phyloP scores from a whole-genome alignment of 2,113 vertebrate species.

The Callionymus lyra region DNA sequence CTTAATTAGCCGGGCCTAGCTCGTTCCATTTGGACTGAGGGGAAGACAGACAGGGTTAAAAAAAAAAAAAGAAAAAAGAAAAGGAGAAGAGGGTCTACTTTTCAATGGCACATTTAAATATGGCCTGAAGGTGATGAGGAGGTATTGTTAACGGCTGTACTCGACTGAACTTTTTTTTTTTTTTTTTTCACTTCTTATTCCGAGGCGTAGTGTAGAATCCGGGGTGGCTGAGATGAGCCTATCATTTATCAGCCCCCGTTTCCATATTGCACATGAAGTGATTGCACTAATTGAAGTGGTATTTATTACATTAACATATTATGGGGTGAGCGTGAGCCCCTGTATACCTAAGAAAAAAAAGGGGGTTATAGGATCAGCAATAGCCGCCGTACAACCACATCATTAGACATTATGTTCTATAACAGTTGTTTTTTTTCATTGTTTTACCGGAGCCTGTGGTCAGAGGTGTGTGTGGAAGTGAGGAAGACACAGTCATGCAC shows the following conservation, averaged over 20 bases:
- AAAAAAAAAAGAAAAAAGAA: constrained; percentile 1
- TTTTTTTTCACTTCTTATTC: constrained; percentile 27
- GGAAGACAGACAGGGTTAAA: constrained; percentile 6
- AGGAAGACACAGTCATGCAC: too few relatives aligned
- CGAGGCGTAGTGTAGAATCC: constrained; percentile 32
- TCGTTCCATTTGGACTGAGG: constrained; percentile 58
- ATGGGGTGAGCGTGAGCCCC: constrained; percentile 20
- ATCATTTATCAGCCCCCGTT: constrained; percentile 45
- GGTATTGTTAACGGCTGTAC: constrained; percentile 58
- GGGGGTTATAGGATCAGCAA: too few relatives aligned
- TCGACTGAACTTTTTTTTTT: constrained; percentile 50
- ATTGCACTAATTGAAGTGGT: constrained; percentile 63
- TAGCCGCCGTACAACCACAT: constrained; percentile 15
- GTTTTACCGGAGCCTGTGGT: too few relatives aligned
- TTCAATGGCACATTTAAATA: constrained; percentile 55
- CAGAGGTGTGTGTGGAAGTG: too few relatives aligned
- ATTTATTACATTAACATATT: constrained; percentile 52
- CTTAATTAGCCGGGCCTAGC: constrained; percentile 61
- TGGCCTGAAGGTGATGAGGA: constrained; percentile 63
- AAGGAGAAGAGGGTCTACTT: constrained; percentile 28
- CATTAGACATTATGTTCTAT: constrained; percentile 41
- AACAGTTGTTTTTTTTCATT: too few relatives aligned
- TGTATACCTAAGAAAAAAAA: constrained; percentile 17
- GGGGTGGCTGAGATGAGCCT: constrained; percentile 43
- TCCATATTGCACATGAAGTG: constrained; percentile 52